phyloP scores from a whole-genome alignment of 2,888 invertebrate species.

The Meteorus cinctellus region DNA sequence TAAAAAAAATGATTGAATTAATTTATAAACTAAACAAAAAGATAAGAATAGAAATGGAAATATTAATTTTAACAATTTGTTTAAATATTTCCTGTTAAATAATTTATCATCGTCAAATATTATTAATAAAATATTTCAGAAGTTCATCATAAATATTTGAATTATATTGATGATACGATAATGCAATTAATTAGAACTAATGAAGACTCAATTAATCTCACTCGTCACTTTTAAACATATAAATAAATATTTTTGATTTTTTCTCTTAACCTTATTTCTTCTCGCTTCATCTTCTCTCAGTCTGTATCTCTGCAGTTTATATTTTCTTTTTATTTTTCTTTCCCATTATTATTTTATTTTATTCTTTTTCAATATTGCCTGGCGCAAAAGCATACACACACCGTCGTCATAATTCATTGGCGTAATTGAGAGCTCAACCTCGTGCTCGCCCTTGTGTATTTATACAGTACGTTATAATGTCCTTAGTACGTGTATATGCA shows the following conservation, averaged over 20 bases:
- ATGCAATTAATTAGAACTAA: conserved; percentile 70
- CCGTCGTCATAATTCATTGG: conserved; percentile 64
- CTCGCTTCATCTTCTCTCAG: background rate
- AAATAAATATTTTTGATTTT: conserved; percentile 45
- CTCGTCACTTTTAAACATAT: conserved; percentile 52
- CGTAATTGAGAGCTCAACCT: conserved; percentile 72
- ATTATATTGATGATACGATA: conserved; percentile 65
- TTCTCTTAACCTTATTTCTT: background rate
- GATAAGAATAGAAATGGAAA: no score
- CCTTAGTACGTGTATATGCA: conserved; percentile 37
- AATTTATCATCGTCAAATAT: no score
- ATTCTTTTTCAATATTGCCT: conserved; percentile 4
- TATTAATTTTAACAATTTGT: no score
- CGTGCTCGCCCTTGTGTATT: conserved; percentile 53
- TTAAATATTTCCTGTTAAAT: no score
- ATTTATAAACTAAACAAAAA: no score
- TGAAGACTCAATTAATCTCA: conserved; percentile 67
- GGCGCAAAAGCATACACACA: conserved; percentile 36
- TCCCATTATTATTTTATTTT: conserved; percentile 3
- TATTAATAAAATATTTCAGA: background rate
- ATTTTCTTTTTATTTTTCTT: background rate
- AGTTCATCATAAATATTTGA: background rate
- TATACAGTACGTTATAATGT: conserved; percentile 40
- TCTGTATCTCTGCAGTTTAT: background rate
- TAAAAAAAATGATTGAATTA: no score